A percentile compares a stretch with the other conserved stretches of the same genome.
phyloP scores from a whole-genome alignment of 2,797 vertebrate genomes.

The Intellagama lesueurii region DNA sequence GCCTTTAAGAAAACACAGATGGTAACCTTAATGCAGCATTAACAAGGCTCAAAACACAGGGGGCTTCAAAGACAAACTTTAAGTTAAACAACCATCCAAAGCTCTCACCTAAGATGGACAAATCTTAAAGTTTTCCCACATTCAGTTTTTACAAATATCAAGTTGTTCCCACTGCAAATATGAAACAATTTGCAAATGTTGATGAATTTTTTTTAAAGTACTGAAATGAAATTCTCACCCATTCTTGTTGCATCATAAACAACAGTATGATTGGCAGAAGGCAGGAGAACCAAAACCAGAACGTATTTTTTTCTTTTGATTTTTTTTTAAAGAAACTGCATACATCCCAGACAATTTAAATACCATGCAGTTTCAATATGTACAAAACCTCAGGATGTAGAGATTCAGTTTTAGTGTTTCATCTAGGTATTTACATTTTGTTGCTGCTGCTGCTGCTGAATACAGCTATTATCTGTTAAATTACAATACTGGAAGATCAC shows the following conservation, averaged over 20 bases:
- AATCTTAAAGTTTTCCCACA: too few relatives aligned
- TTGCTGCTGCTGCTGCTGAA: slow-evolving; percentile 32
- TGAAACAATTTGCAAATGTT: not conserved
- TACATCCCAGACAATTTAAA: slow-evolving; percentile 93
- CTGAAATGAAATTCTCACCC: not conserved
- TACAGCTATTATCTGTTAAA: slow-evolving; percentile 76
- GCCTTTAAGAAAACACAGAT: too few relatives aligned
- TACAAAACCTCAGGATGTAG: slow-evolving; percentile 83
- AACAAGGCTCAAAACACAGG: too few relatives aligned
- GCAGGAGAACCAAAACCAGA: slow-evolving; percentile 59
- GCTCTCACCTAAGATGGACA: too few relatives aligned
- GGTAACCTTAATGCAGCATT: too few relatives aligned
- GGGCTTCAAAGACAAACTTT: too few relatives aligned
- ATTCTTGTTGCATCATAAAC: not conserved
- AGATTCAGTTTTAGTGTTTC: slow-evolving; percentile 77
- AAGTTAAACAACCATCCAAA: too few relatives aligned
- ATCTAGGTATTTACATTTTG: slow-evolving; percentile 79
- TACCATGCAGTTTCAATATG: slow-evolving; percentile 91
- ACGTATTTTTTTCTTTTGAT: slow-evolving; percentile 71
- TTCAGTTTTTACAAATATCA: not conserved
- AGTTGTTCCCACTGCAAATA: not conserved
- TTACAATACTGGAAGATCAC: slow-evolving; percentile 79
- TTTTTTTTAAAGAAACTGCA: slow-evolving; percentile 93
- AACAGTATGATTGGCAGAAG: not conserved
- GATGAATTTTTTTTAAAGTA: not conserved